Evolutionary conservation across 2,113 vertebrate genomes (phyloP).

Genomic region (Oostethus manadensis): DNA sequence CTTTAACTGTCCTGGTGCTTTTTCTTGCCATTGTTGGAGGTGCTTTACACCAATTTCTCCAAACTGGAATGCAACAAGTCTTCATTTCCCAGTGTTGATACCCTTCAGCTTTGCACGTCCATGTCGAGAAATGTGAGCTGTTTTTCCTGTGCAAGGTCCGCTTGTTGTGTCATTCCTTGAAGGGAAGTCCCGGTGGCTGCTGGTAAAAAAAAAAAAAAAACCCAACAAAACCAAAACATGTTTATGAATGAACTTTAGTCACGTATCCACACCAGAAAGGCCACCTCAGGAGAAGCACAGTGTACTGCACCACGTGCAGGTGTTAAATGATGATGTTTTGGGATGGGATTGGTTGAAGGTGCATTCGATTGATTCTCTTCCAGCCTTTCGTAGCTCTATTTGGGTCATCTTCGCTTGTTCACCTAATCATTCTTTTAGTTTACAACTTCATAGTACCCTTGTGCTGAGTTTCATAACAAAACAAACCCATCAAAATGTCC

Average conservation of each 20-base stretch:
- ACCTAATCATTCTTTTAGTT: slow-evolving; percentile 28
- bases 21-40: not conserved
- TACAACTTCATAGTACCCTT: slow-evolving; percentile 21
- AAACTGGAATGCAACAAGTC: slow-evolving; percentile 7
- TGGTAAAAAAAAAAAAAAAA: slow-evolving; percentile 17
- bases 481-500: not conserved
- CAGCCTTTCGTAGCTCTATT: not conserved
- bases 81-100: slow-evolving; percentile 11
- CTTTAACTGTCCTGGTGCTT: not conserved
- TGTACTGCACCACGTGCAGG: not conserved
- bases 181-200: slow-evolving; percentile 57
- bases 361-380: slow-evolving; percentile 7
- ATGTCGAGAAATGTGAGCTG: slow-evolving; percentile 20
- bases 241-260: slow-evolving; percentile 61
- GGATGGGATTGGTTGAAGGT: not conserved
- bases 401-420: slow-evolving; percentile 45
- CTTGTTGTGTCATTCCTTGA: slow-evolving; percentile 49
- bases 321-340: not conserved
- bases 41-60: slow-evolving; percentile 9
- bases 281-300: slow-evolving; percentile 2
- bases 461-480: slow-evolving; percentile 1
- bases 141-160: slow-evolving; percentile 29
- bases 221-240: slow-evolving; percentile 28
- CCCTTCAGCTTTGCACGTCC: not conserved
- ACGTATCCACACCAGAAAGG: slow-evolving; percentile 29